Evolutionary conservation across 2,113 vertebrate genomes (phyloP), one percentile per base, ranked within the genome.

Genomic region (Triplophysa siluroides): DNA sequence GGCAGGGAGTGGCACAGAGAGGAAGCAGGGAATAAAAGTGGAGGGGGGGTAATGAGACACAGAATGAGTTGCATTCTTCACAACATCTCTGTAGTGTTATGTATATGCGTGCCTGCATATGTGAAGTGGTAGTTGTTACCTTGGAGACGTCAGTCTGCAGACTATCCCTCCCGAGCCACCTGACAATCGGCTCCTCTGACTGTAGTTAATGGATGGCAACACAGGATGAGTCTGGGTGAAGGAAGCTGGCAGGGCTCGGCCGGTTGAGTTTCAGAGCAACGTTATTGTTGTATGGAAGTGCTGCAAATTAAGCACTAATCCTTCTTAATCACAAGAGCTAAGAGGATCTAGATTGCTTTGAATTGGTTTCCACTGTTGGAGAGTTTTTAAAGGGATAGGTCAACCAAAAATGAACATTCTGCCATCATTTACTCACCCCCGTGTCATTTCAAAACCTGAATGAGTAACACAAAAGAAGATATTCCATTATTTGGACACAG

Each of bases 221-320:
- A 60, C 29, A 5, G 24, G 23, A 52, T 70, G 64, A 69, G 61
- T 76, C 56, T 73, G 43, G 62, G 29, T 45, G 64, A 61, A 63
- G 77, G 68, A 66, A 82, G 21, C 29, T 47, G 24, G 79, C 38
- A 71, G 61, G 26, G 58, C 33, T 38, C 56, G 78, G 24, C 50
- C 54, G 68, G 52, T 63, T 78, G 9, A 14, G 73, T 71, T 71
- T 78, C 64, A 67, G 52, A 74, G 69, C 38, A 24, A 33, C 16
- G 6, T 82, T 83, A 73, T 66, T 86, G 75, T 68, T 74, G 82
- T 72, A 79, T 82, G 78, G 78, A 84, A 83, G 78, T 61, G 56
- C 75, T 83, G 76, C 79, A 78, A 83, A 85, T 85, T 84, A 82
- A 86, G 83, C 78, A 47, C 83, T 84, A 84, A 88, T 86, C 86